Conservation (phyloP, 2,113 vertebrate species). For the Cheilinus undulatus region DNA sequence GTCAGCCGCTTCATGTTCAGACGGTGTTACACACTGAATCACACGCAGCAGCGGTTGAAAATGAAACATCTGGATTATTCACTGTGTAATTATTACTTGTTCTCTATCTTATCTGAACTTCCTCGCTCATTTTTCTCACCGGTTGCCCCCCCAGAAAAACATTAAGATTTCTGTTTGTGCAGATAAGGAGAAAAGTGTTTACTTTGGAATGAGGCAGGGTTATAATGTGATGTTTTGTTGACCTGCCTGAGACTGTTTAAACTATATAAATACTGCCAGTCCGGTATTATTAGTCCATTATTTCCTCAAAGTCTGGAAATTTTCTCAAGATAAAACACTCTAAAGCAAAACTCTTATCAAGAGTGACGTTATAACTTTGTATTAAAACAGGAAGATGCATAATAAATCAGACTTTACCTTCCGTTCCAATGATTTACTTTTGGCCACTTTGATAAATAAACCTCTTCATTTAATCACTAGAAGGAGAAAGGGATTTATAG, state of each 20-base stretch:
- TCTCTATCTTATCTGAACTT: background rate
- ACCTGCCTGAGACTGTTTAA: conserved; percentile 44
- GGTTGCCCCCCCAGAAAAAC: conserved; percentile 44
- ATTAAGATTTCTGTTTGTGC: conserved; percentile 27
- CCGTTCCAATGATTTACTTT: conserved; percentile 15
- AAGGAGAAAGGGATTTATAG: conserved; percentile 11
- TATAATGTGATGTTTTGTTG: conserved; percentile 50
- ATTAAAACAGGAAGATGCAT: conserved; percentile 9
- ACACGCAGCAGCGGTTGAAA: conserved; percentile 7
- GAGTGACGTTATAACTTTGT: conserved; percentile 1
- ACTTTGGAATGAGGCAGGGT: conserved; percentile 36
- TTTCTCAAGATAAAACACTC: conserved; percentile 42
- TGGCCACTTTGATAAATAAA: conserved; percentile 30
- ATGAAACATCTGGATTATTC: background rate
- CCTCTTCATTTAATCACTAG: no score
- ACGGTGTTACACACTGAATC: conserved; percentile 24
- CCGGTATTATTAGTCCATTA: conserved; percentile 19
- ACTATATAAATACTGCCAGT: background rate
- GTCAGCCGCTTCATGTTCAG: conserved; percentile 41
- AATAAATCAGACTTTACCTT: conserved; percentile 18
- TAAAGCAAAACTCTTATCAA: conserved; percentile 19
- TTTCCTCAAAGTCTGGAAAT: conserved; percentile 28
- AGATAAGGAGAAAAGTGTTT: conserved; percentile 53
- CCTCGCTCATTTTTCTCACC: background rate
- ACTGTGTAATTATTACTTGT: background rate